Base-by-base conservation (phyloP, 2,113 vertebrate species). In the Siphamia tubifer region DNA sequence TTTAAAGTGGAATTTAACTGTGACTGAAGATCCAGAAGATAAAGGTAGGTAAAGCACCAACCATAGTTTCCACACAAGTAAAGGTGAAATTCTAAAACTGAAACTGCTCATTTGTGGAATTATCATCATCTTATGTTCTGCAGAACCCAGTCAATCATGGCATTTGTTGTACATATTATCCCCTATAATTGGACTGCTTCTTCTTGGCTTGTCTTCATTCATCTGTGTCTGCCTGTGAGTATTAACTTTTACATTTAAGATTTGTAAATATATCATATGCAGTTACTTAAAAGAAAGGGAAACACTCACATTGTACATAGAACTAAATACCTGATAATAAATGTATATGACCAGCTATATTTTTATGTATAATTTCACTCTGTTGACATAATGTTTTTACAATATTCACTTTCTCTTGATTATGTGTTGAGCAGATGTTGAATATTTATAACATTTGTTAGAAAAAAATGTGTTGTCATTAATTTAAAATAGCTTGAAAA, bases 171-270 rank as follows among this genome's bases (percentile, higher is more conserved):
- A 44, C 17, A 30, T 10, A 16, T 5, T 62, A 8, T 4, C 44
- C 32, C 0, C 36, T 12, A 45, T 12, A 6, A 19, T 15, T 25
- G 63, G 11, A 52, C 20, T 71, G 0, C 3, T 78, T 28, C 21
- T 85, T 0, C 42, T 31, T 47, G n/a, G 15, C 55, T 7, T 75
- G 8, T 10, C 32, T 34, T 0, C 19, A 63, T 39, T 43, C 11
- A 8, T 81, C 17, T 74, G 31, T 8, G 4, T 74, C 52, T 65
- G 1, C 17, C 58, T 55, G 79, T 87, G 56, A 87, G 70, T 51
- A 10, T 36, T 6, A 11, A 1, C 7, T 58, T 31, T 35, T 38
- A 15, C 2, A 34, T 24, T 16, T 24, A 1, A 23, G 12, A 53
- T 21, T 9, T n/a, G 7, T 30, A 9, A 6, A 30, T 30, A 9